Evolutionary conservation across 2,888 invertebrate genomes (phyloP), one percentile per base, ranked within the genome.

Genomic region (Limenitis arthemis): DNA sequence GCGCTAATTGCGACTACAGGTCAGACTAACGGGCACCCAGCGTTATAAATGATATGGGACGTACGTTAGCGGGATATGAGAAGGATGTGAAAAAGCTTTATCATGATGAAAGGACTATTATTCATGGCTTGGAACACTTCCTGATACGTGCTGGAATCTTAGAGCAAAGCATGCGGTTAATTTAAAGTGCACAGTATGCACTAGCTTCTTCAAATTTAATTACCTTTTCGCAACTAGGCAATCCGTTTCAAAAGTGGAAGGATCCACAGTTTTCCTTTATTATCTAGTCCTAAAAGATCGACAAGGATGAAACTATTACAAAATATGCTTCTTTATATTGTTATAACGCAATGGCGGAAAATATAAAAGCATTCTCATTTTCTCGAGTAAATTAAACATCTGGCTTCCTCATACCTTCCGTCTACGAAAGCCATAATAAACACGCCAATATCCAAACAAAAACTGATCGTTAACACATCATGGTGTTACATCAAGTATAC

Each of bases 1-100:
- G 55, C 55, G 60, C 68, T 77, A 73, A 76, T 76, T 73, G 70
- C 68, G 67, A 69, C 69, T 65, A 59, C 64, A 42, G 53, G 49
- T 51, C 49, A 55, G 44, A 39, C 48, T 56, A 58, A 56, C 58
- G 51, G 54, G 46, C 34, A 52, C 49, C 47, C 53, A 40, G 44
- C 53, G 40, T 47, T 50, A 53, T 48, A 50, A 55, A 50, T 47
- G 55, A 53, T 47, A 50, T 43, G 47, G 47, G 47, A 47, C 47
- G 44, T 49, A 49, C 37, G 50, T 49, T 55, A 53, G 53, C 53
- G 53, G 53, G 49, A 44, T 49, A 55, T 41, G 47, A 55, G 43
- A 53, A 42, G 49, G 48, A 42, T 43, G 20, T 44, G 41, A 49
- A 47, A 52, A 31, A 53, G 41, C 53, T 49, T 49, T 47, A 55